A percentile compares a stretch with the other conserved stretches of the same genome.
Evolutionary conservation across 92 coral and sea anemone genomes (phyloP).

Genomic region (Isaurus tuberculatus): DNA sequence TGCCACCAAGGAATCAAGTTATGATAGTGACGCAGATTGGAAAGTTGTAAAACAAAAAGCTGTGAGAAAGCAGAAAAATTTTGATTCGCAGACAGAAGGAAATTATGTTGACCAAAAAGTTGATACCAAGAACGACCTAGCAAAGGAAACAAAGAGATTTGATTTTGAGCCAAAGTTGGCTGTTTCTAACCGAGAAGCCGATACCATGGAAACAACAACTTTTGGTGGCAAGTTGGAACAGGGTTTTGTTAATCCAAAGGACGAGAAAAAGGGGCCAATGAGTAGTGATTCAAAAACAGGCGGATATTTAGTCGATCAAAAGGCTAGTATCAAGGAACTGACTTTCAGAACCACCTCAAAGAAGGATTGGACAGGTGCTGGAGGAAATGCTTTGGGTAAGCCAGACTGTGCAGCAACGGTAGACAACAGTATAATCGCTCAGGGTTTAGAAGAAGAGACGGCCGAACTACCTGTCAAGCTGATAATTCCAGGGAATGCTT

Average conservation of each 20-base stretch:
- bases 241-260: not conserved
- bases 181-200: conserved; percentile 19
- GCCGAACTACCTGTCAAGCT: conserved; percentile 49
- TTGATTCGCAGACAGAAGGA: not conserved
- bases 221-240: not conserved
- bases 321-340: conserved; percentile 19
- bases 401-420: conserved; percentile 4
- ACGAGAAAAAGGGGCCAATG: not conserved
- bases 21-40: not conserved
- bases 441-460: conserved; percentile 66
- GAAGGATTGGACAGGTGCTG: not conserved
- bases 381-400: not conserved
- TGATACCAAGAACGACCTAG: not conserved
- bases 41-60: conserved; percentile 7
- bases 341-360: not conserved
- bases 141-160: not conserved
- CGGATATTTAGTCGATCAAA: not conserved
- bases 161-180: not conserved
- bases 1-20: not conserved
- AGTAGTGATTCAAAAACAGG: not conserved
- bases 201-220: conserved; percentile 1
- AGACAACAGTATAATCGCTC: conserved; percentile 63
- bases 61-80: not conserved
- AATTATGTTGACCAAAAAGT: not conserved
- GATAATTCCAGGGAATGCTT: not conserved